Conservation (phyloP, 2,888 invertebrate species). For the Apotomis turbidana region DNA sequence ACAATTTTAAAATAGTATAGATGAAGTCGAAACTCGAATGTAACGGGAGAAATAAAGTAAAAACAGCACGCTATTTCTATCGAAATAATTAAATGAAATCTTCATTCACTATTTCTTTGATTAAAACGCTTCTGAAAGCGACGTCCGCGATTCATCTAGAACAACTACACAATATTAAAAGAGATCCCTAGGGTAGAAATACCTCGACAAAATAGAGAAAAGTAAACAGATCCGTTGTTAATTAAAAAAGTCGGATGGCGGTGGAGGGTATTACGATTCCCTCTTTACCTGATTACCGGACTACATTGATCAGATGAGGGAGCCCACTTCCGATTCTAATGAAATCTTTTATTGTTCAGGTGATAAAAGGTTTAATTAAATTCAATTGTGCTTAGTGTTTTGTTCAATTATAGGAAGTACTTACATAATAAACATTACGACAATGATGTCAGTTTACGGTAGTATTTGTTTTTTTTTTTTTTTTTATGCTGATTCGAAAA, state of each 20-base stretch:
- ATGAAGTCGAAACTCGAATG: background rate
- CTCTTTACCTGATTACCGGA: slow-evolving; percentile 53
- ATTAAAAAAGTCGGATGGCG: slow-evolving; percentile 56
- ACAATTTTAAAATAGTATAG: no score
- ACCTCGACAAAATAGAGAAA: slow-evolving; percentile 39
- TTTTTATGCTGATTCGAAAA: no score
- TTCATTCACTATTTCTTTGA: slow-evolving; percentile 20
- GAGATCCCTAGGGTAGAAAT: slow-evolving; percentile 33
- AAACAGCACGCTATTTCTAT: background rate
- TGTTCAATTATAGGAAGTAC: background rate
- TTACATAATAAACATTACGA: background rate
- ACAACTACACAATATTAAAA: slow-evolving; percentile 40
- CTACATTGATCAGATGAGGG: slow-evolving; percentile 41
- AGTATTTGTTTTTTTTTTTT: no score
- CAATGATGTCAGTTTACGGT: no score
- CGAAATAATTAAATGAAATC: slow-evolving; percentile 16
- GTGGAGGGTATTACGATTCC: slow-evolving; percentile 50
- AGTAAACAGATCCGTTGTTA: slow-evolving; percentile 50
- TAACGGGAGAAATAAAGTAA: background rate
- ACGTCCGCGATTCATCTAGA: slow-evolving; percentile 16
- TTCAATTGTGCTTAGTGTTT: slow-evolving; percentile 16
- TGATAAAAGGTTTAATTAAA: slow-evolving; percentile 39
- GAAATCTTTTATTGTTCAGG: slow-evolving; percentile 40
- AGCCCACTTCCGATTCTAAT: slow-evolving; percentile 39
- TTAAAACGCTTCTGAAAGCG: slow-evolving; percentile 25